Evolutionary conservation across 2,797 vertebrate genomes (phyloP).

Genomic region (Lindbergichthys nudifrons): DNA sequence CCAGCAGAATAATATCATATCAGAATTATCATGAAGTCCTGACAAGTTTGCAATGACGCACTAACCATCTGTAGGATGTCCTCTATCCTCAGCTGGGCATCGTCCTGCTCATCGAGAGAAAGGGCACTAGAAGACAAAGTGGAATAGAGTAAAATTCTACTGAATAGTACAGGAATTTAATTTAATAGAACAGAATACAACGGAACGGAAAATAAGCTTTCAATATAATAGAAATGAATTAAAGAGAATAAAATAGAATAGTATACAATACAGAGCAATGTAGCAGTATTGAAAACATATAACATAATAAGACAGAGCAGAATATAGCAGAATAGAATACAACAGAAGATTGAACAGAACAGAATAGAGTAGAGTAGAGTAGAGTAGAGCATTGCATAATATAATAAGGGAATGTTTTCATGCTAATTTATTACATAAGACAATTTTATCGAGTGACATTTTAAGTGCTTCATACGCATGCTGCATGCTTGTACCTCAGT

Average conservation of each 20-base stretch:
- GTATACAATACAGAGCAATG: no score
- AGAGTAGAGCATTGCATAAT: not conserved
- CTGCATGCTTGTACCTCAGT: slow-evolving; percentile 82
- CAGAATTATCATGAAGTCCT: not conserved
- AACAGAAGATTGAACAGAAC: not conserved
- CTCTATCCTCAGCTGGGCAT: slow-evolving; percentile 92
- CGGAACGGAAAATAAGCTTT: no score
- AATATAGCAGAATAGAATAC: not conserved
- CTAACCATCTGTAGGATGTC: slow-evolving; percentile 93
- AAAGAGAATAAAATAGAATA: no score
- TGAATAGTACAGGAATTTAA: no score
- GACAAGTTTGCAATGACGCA: not conserved
- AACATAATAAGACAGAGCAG: no score
- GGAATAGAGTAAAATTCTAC: not conserved
- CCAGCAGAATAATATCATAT: not conserved
- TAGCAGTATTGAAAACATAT: no score
- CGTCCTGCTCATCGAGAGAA: slow-evolving; percentile 96
- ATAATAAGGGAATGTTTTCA: not conserved
- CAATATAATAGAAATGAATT: no score
- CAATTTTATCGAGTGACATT: not conserved
- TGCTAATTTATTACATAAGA: not conserved
- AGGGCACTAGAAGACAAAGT: slow-evolving; percentile 84
- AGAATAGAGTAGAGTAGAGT: not conserved
- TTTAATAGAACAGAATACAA: no score
- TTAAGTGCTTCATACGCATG: not conserved